Evolutionary conservation across 2,888 invertebrate species (phyloP).

Genomic region (Pammene fasciana): DNA sequence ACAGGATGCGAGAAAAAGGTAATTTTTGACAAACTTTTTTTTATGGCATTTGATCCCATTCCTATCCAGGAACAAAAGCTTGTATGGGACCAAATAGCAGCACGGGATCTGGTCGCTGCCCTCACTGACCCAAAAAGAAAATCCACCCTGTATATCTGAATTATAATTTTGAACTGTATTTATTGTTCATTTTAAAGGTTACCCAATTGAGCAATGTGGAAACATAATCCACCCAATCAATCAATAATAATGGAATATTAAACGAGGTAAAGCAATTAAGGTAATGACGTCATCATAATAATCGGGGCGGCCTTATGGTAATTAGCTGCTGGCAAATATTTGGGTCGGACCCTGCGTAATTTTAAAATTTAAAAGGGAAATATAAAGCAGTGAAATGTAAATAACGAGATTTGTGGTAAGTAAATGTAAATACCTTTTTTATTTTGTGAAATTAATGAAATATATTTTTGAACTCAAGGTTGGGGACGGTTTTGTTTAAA

Average conservation of each 20-base stretch:
- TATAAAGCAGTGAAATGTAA: conserved; percentile 10
- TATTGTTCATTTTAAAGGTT: too few species aligned
- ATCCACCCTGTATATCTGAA: too few species aligned
- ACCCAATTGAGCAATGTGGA: too few species aligned
- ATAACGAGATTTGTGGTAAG: conserved; percentile 2
- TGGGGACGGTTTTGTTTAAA: too few species aligned
- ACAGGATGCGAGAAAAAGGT: too few species aligned
- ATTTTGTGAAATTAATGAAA: not conserved
- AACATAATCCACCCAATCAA: not conserved
- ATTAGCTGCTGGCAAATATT: conserved; percentile 30
- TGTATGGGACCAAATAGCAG: too few species aligned
- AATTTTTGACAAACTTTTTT: too few species aligned
- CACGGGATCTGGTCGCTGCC: too few species aligned
- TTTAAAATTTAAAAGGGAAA: conserved; percentile 16
- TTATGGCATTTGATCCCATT: too few species aligned
- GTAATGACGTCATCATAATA: conserved; percentile 26
- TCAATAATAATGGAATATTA: conserved; percentile 11
- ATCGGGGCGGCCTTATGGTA: conserved; percentile 23
- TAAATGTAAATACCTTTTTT: conserved; percentile 1
- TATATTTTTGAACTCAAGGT: not conserved
- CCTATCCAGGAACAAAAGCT: too few species aligned
- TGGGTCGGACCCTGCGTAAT: conserved; percentile 14
- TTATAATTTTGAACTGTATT: too few species aligned
- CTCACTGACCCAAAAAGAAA: too few species aligned
- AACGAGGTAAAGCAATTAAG: conserved; percentile 26